These are phyloP conservation scores for Hippocampus kuda DNA, from an alignment of 2,797 vertebrate species.

Conservation along the genomic window DNA sequence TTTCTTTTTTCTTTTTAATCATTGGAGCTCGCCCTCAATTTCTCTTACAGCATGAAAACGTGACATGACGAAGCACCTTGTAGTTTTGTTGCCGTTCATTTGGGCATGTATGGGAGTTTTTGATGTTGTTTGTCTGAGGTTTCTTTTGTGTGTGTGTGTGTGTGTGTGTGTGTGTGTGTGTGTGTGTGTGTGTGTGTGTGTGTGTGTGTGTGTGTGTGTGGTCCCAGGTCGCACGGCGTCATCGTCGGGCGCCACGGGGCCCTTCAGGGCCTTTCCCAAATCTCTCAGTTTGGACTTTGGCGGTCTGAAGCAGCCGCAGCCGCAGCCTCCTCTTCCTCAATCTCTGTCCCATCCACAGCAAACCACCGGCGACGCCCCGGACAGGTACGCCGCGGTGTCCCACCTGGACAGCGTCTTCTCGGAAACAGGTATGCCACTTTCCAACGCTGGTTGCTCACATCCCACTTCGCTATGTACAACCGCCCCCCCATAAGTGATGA, in stretches of 20 bases:
- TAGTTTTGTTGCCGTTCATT: background rate
- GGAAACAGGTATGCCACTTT: conserved; percentile 22
- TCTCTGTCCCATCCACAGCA: conserved; percentile 39
- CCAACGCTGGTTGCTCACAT: background rate
- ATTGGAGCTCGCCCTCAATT: background rate
- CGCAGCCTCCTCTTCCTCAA: conserved; percentile 43
- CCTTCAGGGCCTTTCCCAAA: conserved; percentile 72
- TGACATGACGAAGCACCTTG: background rate
- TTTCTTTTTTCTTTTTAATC: background rate
- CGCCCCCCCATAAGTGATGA: too few species aligned
- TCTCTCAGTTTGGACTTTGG: conserved; percentile 74
- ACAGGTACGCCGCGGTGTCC: conserved; percentile 68
- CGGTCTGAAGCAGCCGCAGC: conserved; percentile 59
- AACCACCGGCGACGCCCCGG: conserved; percentile 36
- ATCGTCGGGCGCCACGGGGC: conserved; percentile 57
- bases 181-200: too few species aligned
- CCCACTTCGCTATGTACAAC: background rate
- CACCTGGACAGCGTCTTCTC: conserved; percentile 67
- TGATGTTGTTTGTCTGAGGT: background rate
- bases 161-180: too few species aligned
- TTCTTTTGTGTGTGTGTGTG: background rate
- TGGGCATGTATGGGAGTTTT: background rate
- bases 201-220: background rate
- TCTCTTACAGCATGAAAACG: background rate
- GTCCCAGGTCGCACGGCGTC: conserved; percentile 63